Evolutionary conservation across 2,888 invertebrate genomes (phyloP), one percentile per base, ranked within the genome.

Genomic region (Ophion obscuratus): DNA sequence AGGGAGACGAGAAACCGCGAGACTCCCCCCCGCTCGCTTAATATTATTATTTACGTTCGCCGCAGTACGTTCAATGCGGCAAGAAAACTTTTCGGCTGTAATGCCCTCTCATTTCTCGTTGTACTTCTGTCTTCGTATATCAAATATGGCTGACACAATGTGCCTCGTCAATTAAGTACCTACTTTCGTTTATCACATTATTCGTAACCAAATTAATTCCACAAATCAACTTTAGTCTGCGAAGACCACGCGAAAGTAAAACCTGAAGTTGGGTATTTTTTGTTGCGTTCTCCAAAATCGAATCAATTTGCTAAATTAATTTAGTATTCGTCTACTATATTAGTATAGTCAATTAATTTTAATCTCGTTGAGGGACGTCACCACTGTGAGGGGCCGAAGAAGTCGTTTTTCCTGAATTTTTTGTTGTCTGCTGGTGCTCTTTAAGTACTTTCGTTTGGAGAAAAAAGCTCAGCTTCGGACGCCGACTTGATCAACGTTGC

Each of bases 21-120:
- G 57, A 4, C 73, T 76, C 75, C 64, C 75, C 75, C 27, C 36
- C 47, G 20, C 62, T 78, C 61, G 59, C 57, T 73, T 47, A 68
- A 24, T 84, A 84, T 85, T 85, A 85, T 82, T 85, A 82, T 85
- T 85, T 85, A 82, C 85, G 75, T 85, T 66, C 78, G 75, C 82
- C 82, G 85, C 81, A 79, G 75, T 79, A 76, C 76, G 75, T 79
- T 59, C 81, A 53, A 82, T 85, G 82, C 82, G 78, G 79, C 85
- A 82, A 62, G 57, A 74, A 62, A 68, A 82, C 67, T 24, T 75
- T 82, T 79, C 47, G 47, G 20, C 64, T 73, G 31, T 62, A 74
- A 81, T 75, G 70, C 53, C 44, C 40, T 82, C 40, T 66, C 77
- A 47, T 68, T 75, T 75, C 44, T 62, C 70, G 44, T 62, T 40